Evolutionary conservation across 2,888 invertebrate species (phyloP).

Genomic region (Dynastes grantii): DNA sequence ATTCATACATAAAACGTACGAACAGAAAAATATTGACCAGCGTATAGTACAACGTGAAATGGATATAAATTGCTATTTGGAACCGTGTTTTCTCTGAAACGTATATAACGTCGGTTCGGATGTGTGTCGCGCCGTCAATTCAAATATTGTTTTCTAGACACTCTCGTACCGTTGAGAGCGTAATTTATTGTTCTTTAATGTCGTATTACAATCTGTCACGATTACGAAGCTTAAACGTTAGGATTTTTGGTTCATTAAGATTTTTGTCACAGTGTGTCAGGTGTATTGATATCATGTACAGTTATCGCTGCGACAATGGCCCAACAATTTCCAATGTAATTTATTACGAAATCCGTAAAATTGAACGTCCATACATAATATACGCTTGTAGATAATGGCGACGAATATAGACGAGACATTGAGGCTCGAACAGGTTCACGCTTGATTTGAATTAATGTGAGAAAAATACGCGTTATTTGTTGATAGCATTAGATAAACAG

Average conservation of each 20-base stretch:
- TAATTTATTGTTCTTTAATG: conserved; percentile 45
- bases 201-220: conserved; percentile 38
- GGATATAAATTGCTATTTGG: conserved; percentile 38
- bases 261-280: conserved; percentile 35
- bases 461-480: not conserved
- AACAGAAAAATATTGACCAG: conserved; percentile 25
- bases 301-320: conserved; percentile 12
- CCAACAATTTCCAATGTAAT: conserved; percentile 31
- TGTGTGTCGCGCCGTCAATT: conserved; percentile 16
- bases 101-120: not conserved
- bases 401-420: too few relatives aligned
- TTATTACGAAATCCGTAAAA: conserved; percentile 41
- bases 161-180: conserved; percentile 26
- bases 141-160: conserved; percentile 26
- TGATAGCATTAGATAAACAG: conserved; percentile 9
- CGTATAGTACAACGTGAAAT: conserved; percentile 19
- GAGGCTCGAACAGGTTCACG: not conserved
- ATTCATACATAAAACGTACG: conserved; percentile 15
- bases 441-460: conserved; percentile 20
- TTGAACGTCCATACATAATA: not conserved
- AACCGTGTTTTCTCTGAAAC: conserved; percentile 25
- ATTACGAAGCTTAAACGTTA: conserved; percentile 27
- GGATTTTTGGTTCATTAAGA: conserved; percentile 29
- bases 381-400: not conserved
- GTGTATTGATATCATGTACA: conserved; percentile 38